Conservation (phyloP, 2,113 vertebrate genomes). For the Muntiacus muntjak region DNA sequence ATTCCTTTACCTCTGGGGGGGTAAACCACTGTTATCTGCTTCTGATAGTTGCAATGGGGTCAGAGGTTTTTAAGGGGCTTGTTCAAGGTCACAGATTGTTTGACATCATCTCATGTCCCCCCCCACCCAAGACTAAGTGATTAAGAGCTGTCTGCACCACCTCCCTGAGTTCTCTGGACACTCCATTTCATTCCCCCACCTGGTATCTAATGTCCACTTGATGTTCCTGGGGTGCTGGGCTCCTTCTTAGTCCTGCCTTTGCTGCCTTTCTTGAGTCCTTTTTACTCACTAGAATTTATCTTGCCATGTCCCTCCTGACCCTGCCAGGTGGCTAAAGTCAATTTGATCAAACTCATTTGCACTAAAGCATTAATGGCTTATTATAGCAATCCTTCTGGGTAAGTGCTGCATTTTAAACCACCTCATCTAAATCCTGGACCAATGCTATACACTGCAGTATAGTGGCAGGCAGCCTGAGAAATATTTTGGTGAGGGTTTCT, state of each 20-base stretch:
- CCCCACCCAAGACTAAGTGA: not conserved
- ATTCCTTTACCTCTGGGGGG: not conserved
- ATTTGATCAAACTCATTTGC: conserved; percentile 33
- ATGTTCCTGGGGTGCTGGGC: not conserved
- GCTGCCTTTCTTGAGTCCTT: not conserved
- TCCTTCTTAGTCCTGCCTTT: not conserved
- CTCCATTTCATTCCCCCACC: not conserved
- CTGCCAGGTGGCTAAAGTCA: conserved; percentile 15
- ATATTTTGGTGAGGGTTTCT: not conserved
- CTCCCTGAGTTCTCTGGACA: not conserved
- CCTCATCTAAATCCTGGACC: not conserved
- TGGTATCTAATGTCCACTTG: not conserved
- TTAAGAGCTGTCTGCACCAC: not conserved
- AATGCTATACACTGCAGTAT: not conserved
- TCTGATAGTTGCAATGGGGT: not conserved
- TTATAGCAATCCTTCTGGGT: not conserved
- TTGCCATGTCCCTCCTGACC: not conserved
- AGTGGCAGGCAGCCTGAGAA: not conserved
- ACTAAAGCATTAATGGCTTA: conserved; percentile 1
- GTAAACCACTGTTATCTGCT: not conserved
- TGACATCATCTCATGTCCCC: not conserved
- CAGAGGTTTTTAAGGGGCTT: not conserved
- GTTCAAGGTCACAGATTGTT: not conserved
- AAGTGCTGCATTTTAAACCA: not conserved
- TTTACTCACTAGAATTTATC: not conserved